These are phyloP conservation scores for Apotomis capreana DNA, from an alignment of 2,888 invertebrate genomes.

Conservation along the genomic window DNA sequence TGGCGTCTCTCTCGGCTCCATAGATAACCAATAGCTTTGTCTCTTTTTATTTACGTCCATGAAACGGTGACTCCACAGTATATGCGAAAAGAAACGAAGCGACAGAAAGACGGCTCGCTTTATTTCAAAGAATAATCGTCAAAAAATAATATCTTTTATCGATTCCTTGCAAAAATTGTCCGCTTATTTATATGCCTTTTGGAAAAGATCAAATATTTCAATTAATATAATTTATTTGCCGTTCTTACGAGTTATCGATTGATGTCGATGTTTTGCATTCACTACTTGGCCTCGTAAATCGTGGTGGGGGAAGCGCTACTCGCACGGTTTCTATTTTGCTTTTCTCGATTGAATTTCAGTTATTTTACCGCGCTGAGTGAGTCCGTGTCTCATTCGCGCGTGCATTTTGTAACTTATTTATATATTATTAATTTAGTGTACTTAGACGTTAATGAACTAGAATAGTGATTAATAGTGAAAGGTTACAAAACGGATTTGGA, in stretches of 20 bases:
- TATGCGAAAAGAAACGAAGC: slow-evolving; percentile 56
- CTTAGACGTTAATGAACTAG: slow-evolving; percentile 58
- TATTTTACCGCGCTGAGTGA: slow-evolving; percentile 74
- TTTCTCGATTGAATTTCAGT: slow-evolving; percentile 75
- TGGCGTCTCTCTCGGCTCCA: slow-evolving; percentile 61
- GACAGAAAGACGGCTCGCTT: slow-evolving; percentile 10
- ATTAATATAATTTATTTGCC: slow-evolving; percentile 46
- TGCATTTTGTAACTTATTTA: slow-evolving; percentile 72
- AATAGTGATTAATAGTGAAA: slow-evolving; percentile 60
- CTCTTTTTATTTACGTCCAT: slow-evolving; percentile 77
- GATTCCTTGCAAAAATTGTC: not conserved
- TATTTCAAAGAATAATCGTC: not conserved
- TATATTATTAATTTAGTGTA: slow-evolving; percentile 55
- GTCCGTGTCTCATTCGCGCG: slow-evolving; percentile 65
- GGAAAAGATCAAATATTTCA: not conserved
- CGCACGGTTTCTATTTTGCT: slow-evolving; percentile 82
- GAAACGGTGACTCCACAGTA: slow-evolving; percentile 69
- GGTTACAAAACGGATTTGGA: slow-evolving; percentile 57
- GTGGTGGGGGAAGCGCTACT: slow-evolving; percentile 75
- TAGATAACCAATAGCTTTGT: slow-evolving; percentile 65
- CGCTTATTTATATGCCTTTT: not conserved
- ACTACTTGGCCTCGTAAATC: slow-evolving; percentile 80
- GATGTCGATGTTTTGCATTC: slow-evolving; percentile 63
- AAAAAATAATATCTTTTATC: not conserved
- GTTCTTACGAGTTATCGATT: slow-evolving; percentile 54